Base-by-base conservation (phyloP, 2,888 invertebrate species). In the Pimpla rufipes region DNA sequence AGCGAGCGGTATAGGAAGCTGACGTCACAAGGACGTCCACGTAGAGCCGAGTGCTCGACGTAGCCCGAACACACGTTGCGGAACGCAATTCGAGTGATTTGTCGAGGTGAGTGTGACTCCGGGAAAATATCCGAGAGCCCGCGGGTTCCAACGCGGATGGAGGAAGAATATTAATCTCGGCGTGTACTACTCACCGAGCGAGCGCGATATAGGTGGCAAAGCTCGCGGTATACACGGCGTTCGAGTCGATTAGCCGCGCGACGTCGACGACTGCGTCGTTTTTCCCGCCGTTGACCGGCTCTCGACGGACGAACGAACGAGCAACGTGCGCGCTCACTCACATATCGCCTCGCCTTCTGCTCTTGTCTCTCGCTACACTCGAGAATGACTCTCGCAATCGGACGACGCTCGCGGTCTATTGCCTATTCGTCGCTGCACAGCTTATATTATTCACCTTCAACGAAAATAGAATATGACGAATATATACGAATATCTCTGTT, bases 11-110 rank as follows among this genome's bases (percentile, higher is more conserved):
- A 18, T 52, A 52, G 13, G 40, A 10, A n/a, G 42, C 23, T 80
- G 68, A 59, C 80, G 80, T 70, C 75, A 80, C 75, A 80, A 80
- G 75, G 74, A 68, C 80, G 64, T 29, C 8, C 11, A 47, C 47
- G 3, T 16, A n/a, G 3, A 68, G 7, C 45, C 45, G 29, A 18
- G 21, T 21, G 21, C 55, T 55, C 18, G 64, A 73, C 73, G 45
- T n/a, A n/a, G n/a, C n/a, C n/a, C n/a, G n/a, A n/a, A n/a, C 16
- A 21, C 66, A 66, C 64, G 21, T 66, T 66, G 16, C 16, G 18
- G 50, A 50, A 78, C 45, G 62, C 50, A n/a, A 50, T 52, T 40
- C 40, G 47, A 68, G 59, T 59, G 11, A 68, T 47, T 59, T n/a
- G 40, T 47, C 70, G 77, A 52, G 50, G 62, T 71, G 64, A 79